Percentiles rank a stretch among this genome's conserved stretches.
These are phyloP conservation scores for Agrotis segetum DNA, from an alignment of 2,888 invertebrate species.

Conservation along the genomic window DNA sequence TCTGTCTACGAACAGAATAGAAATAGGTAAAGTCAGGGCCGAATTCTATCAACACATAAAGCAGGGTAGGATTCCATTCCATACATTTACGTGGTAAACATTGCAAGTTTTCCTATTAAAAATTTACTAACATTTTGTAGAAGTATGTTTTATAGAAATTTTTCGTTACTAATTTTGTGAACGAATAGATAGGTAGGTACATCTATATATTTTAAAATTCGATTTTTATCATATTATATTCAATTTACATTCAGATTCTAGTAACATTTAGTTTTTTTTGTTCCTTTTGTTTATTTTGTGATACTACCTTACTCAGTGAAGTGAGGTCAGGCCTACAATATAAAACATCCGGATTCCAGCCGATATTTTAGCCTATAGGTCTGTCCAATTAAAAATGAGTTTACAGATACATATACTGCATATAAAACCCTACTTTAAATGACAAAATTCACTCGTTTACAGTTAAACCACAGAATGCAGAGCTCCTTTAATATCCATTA, in stretches of 20 bases:
- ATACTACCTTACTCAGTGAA: background rate
- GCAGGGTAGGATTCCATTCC: constrained; percentile 33
- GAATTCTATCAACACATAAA: constrained; percentile 29
- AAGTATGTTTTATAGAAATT: background rate
- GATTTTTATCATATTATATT: background rate
- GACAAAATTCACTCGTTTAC: constrained; percentile 29
- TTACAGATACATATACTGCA: constrained; percentile 14
- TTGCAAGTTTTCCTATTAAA: constrained; percentile 4
- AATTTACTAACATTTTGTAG: constrained; percentile 15
- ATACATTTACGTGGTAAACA: constrained; percentile 6
- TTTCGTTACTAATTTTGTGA: constrained; percentile 7
- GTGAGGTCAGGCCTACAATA: background rate
- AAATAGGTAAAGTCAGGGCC: background rate
- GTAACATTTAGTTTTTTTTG: background rate
- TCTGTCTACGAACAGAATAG: background rate
- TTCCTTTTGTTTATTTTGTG: background rate
- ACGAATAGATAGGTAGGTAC: background rate
- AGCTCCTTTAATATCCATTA: background rate
- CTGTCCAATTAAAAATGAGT: background rate
- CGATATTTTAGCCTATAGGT: background rate
- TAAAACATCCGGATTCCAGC: constrained; percentile 1
- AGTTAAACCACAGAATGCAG: constrained; percentile 37
- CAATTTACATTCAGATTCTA: constrained; percentile 4
- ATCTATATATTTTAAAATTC: background rate
- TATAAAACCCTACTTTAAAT: constrained; percentile 45